These are phyloP conservation scores for Diplodus puntazzo DNA, from an alignment of 2,797 vertebrate genomes.

Conservation along the genomic window DNA sequence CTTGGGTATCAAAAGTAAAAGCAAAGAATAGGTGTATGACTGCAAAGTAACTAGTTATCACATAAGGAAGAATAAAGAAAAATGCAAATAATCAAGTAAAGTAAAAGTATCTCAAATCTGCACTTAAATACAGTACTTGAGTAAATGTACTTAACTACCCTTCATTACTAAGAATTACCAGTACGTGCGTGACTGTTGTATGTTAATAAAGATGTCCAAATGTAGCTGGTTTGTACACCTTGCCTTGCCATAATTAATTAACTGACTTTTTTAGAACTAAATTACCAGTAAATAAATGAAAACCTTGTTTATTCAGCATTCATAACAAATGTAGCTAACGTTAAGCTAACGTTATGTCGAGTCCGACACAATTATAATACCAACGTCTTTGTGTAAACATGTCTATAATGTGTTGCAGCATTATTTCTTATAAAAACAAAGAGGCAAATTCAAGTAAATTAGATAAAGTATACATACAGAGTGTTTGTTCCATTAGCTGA, in stretches of 20 bases:
- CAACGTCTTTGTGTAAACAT: neutral
- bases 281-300: neutral
- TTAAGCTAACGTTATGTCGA: neutral
- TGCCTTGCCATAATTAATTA: neutral
- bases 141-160: too few relatives aligned
- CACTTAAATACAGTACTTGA: too few relatives aligned
- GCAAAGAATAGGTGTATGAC: too few relatives aligned
- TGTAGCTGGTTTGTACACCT: neutral
- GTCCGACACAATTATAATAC: neutral
- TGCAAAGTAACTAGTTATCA: too few relatives aligned
- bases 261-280: neutral
- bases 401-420: neutral
- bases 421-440: neutral
- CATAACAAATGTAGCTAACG: constrained; percentile 5
- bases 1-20: too few relatives aligned
- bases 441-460: accelerated
- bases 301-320: constrained; percentile 39
- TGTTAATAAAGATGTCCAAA: neutral
- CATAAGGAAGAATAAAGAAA: too few relatives aligned
- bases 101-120: too few relatives aligned
- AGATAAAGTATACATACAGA: neutral
- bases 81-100: too few relatives aligned
- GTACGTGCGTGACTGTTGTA: neutral
- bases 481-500: neutral
- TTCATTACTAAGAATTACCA: too few relatives aligned